Evolutionary conservation across 2,797 vertebrate species (phyloP).

Genomic region (Meda fulgida): DNA sequence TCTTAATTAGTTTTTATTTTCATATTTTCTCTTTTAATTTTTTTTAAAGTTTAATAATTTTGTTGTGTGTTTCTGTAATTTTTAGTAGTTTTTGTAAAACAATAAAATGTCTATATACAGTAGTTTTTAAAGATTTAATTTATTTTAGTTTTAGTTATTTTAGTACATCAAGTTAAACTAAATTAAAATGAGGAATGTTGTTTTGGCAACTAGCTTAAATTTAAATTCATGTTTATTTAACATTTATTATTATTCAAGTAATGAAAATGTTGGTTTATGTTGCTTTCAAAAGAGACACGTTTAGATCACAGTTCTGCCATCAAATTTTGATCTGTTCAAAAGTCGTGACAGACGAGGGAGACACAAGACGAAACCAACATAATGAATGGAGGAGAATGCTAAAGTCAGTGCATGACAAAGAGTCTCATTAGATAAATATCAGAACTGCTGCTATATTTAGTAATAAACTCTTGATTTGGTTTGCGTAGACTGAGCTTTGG

Average conservation of each 20-base stretch:
- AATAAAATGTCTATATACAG: not conserved
- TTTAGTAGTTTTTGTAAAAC: not conserved
- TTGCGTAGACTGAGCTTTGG: constrained; percentile 49
- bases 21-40: not conserved
- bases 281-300: not conserved
- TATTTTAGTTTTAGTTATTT: not conserved
- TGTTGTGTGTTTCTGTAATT: not conserved
- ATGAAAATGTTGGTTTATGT: not conserved
- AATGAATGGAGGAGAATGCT: constrained; percentile 17
- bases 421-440: constrained; percentile 54
- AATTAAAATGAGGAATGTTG: not conserved
- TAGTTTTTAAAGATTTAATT: not conserved
- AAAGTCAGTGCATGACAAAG: constrained; percentile 15
- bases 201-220: not conserved
- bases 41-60: not conserved
- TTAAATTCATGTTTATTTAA: not conserved
- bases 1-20: no score
- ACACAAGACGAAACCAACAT: not conserved
- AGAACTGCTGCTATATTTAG: constrained; percentile 57
- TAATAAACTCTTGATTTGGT: constrained; percentile 55
- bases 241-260: not conserved
- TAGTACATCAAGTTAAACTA: not conserved
- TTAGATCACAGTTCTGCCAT: constrained; percentile 1
- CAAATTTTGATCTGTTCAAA: not conserved
- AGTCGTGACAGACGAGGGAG: not conserved